Percentiles rank a stretch among this genome's conserved stretches.
Evolutionary conservation across 2,797 vertebrate genomes (phyloP).

Genomic region (Amblyopsis hoosieri): DNA sequence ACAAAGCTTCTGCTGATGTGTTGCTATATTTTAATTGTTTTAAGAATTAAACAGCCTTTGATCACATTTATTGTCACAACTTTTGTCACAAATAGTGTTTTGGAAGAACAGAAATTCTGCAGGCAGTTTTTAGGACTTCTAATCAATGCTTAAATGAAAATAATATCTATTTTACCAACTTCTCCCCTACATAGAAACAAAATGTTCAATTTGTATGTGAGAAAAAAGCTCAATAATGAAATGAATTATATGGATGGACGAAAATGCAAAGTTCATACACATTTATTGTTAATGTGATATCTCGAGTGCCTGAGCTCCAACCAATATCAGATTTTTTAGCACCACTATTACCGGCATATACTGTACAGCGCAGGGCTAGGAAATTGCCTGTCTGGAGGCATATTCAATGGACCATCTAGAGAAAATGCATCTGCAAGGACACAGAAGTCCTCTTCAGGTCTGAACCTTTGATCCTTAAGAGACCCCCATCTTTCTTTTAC

Average conservation of each 20-base stretch:
- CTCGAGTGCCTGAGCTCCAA: constrained; percentile 55
- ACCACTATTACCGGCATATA: constrained; percentile 56
- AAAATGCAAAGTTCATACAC: constrained; percentile 36
- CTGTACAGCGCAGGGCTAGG: constrained; percentile 46
- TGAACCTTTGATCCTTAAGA: constrained; percentile 81
- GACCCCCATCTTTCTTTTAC: constrained; percentile 69
- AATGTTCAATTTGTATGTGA: not conserved
- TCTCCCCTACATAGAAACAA: not conserved
- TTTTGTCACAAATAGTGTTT: constrained; percentile 1
- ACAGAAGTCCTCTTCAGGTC: constrained; percentile 76
- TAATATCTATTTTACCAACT: too few species aligned
- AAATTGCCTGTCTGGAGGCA: constrained; percentile 73
- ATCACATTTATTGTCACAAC: constrained; percentile 6
- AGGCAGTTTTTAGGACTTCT: not conserved
- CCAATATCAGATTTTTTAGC: constrained; percentile 46
- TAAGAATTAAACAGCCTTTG: constrained; percentile 13
- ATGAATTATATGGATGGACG: constrained; percentile 29
- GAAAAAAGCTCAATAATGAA: constrained; percentile 16
- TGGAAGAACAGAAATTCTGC: constrained; percentile 15
- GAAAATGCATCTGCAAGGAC: constrained; percentile 75
- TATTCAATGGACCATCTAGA: constrained; percentile 69
- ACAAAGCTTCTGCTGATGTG: constrained; percentile 15
- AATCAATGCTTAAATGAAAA: constrained; percentile 4
- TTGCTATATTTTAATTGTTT: constrained; percentile 36
- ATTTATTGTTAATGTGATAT: constrained; percentile 47